Base-by-base conservation (phyloP, 2,888 invertebrate species). In the Pollenia angustigena region DNA sequence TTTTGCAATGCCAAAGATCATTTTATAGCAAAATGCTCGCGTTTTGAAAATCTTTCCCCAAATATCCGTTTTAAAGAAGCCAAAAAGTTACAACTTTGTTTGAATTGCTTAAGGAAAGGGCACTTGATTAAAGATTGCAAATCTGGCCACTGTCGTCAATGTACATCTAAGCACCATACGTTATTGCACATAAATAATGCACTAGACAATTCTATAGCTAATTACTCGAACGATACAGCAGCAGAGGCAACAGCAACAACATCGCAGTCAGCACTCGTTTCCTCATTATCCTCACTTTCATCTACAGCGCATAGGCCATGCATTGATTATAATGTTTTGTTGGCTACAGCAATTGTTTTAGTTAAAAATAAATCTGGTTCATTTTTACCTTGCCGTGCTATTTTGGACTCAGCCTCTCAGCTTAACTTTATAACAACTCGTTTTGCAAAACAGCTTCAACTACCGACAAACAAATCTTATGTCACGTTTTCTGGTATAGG, bases 341-440 rank as follows among this genome's bases (percentile, higher is more conserved):
- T 81, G 14, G 71, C 62, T 6, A 87, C 83, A 2, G 84, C 84
- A 11, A n/a, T 81, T 32, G 58, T 88, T 4, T 72, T 81, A 4
- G 71, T 89, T 12, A 88, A 87, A 84, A 88, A 81, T 68, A 23
- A 64, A 11, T 64, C 60, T 68, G 87, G 83, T n/a, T 62, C 52
- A 0, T 66, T 83, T 23, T 23, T 83, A 18, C 81, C 75, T 2
- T 82, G 72, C 23, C 64, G 71, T 16, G 78, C 48, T 1, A 72
- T 68, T 8, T 16, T 82, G 32, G 69, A 76, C 52, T 82, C 81
- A 6, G 82, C 54, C 1, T 82, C 76, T 6, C 76, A 82, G 40
- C n/a, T 82, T 4, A 82, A 82, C 12, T 54, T 64, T 4, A 40
- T 76, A 9, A 71, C 64, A 14, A 11, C 11, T 54, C 79, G 81